Conservation (phyloP, 1,140 invertebrate species). For the Panonychus citri region DNA sequence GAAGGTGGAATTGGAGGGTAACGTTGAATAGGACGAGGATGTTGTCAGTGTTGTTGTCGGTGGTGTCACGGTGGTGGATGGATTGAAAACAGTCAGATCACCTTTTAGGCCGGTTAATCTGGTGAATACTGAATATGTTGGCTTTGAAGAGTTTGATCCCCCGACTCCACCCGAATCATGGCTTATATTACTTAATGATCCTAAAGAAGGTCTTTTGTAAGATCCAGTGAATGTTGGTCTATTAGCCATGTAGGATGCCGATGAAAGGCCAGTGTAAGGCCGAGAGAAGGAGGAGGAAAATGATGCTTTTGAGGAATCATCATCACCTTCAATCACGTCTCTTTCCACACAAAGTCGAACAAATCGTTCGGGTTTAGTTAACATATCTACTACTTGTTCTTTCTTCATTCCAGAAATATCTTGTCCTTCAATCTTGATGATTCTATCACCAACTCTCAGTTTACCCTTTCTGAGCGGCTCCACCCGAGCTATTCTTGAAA, state of each 20-base stretch:
- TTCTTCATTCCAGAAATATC: conserved; percentile 71
- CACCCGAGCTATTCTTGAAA: conserved; percentile 74
- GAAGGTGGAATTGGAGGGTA: conserved; percentile 7
- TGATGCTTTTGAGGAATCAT: conserved; percentile 21
- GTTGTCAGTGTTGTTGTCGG: conserved; percentile 9
- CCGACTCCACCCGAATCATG: neutral
- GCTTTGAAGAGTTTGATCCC: neutral
- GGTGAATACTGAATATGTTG: conserved; percentile 7
- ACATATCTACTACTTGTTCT: conserved; percentile 63
- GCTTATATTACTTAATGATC: conserved; percentile 7
- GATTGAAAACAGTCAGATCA: conserved; percentile 1
- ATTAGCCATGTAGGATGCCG: conserved; percentile 42
- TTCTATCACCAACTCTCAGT: conserved; percentile 68
- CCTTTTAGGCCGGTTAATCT: conserved; percentile 1
- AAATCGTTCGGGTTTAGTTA: conserved; percentile 65
- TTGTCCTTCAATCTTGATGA: conserved; percentile 81
- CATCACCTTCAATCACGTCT: conserved; percentile 20
- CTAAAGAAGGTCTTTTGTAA: conserved; percentile 25
- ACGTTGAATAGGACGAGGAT: conserved; percentile 16
- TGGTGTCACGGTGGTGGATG: conserved; percentile 5
- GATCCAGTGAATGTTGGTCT: conserved; percentile 33
- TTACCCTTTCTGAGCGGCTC: conserved; percentile 75
- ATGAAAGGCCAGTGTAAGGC: conserved; percentile 34
- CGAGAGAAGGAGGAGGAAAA: conserved; percentile 15
- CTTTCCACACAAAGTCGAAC: conserved; percentile 65